Evolutionary conservation across 1,140 invertebrate genomes (phyloP).

Genomic region (Bombus sylvicola): DNA sequence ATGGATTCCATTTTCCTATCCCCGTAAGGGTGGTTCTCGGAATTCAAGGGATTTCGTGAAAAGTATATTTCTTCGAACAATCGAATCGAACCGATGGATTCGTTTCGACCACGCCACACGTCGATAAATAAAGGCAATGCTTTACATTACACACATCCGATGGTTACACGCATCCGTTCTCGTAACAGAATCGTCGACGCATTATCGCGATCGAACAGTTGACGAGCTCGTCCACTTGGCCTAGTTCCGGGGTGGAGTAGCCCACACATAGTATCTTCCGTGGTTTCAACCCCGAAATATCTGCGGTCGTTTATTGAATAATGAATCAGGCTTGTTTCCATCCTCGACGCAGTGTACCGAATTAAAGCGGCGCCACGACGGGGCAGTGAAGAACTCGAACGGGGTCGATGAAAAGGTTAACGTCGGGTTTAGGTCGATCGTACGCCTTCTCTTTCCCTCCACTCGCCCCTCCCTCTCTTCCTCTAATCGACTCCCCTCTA

Average conservation of each 20-base stretch:
- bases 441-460: constrained; percentile 48
- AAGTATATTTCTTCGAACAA: neutral
- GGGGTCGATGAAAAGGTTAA: constrained; percentile 67
- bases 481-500: constrained; percentile 35
- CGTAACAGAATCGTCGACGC: neutral
- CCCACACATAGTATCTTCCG: neutral
- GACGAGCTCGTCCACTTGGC: neutral
- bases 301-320: constrained; percentile 50
- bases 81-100: neutral
- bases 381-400: constrained; percentile 51
- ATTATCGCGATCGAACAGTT: constrained; percentile 1
- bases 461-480: neutral
- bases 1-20: neutral
- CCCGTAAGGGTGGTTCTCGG: neutral
- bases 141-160: no score
- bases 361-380: constrained; percentile 61
- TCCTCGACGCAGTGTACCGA: constrained; percentile 54
- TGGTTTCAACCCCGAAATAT: constrained; percentile 37
- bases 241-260: neutral
- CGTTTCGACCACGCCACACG: neutral
- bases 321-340: constrained; percentile 67
- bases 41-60: neutral
- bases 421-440: constrained; percentile 62
- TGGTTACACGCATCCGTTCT: neutral
- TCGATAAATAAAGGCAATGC: neutral